A percentile compares a stretch with the other conserved stretches of the same genome.
Conservation (phyloP, 2,113 vertebrate genomes). For the Microcebus tavaratra region DNA sequence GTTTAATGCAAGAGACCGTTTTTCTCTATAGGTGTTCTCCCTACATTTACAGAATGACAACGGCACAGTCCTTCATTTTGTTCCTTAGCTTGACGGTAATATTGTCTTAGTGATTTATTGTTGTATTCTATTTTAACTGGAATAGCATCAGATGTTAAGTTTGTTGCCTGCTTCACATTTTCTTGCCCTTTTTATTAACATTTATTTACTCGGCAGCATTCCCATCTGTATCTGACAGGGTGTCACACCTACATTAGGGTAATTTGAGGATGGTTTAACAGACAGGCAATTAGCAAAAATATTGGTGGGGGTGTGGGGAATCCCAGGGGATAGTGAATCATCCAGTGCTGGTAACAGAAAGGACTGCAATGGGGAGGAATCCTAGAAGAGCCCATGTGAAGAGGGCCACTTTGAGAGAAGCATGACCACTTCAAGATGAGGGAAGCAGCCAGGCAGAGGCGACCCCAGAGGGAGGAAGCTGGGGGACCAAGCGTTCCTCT, state of each 20-base stretch:
- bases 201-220: neutral
- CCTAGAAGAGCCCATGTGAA: neutral
- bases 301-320: neutral
- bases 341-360: neutral
- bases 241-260: neutral
- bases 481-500: neutral
- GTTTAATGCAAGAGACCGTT: neutral
- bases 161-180: neutral
- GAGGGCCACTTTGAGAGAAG: neutral
- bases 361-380: neutral
- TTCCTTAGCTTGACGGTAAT: neutral
- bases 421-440: too few relatives aligned
- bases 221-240: neutral
- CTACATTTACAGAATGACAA: neutral
- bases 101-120: neutral
- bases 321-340: neutral
- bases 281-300: neutral
- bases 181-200: neutral
- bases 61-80: neutral
- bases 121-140: neutral
- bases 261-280: neutral
- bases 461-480: neutral
- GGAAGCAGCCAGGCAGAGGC: neutral
- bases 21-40: neutral
- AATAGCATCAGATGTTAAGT: neutral